These are phyloP conservation scores for Apistogramma diplotaenia DNA, from an alignment of 2,113 vertebrate species.

Conservation along the genomic window DNA sequence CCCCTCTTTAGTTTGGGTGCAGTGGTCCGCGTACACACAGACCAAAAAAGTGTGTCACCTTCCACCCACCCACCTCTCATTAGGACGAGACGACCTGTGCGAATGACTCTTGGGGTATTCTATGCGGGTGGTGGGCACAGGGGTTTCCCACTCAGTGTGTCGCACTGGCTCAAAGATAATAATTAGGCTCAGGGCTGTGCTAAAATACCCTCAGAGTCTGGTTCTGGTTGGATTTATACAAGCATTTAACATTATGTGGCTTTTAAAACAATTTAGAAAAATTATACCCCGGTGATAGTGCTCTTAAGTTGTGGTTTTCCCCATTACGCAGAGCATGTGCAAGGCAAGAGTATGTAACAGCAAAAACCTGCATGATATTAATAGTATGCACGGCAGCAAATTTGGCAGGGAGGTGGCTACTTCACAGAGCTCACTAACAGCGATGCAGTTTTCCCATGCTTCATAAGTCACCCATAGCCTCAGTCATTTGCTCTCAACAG, in stretches of 20 bases:
- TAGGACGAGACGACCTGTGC: constrained; percentile 51
- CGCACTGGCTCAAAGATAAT: constrained; percentile 53
- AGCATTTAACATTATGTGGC: constrained; percentile 74
- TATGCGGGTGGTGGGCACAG: constrained; percentile 59
- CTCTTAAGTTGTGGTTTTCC: constrained; percentile 73
- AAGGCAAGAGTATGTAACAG: constrained; percentile 44
- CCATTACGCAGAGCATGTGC: constrained; percentile 63
- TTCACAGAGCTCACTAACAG: constrained; percentile 50
- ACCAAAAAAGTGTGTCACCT: constrained; percentile 56
- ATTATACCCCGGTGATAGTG: constrained; percentile 72
- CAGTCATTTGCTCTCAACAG: background rate
- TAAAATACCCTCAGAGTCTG: constrained; percentile 62
- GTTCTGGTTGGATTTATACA: constrained; percentile 73
- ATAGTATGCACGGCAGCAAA: constrained; percentile 62
- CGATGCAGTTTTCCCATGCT: constrained; percentile 35
- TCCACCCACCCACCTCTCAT: constrained; percentile 50
- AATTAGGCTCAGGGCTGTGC: constrained; percentile 63
- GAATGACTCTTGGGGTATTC: constrained; percentile 44
- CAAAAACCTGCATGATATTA: constrained; percentile 64
- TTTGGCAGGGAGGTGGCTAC: constrained; percentile 53
- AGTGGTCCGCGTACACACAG: constrained; percentile 57
- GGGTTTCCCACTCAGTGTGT: constrained; percentile 49
- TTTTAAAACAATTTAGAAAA: constrained; percentile 77
- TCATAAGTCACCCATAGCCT: background rate
- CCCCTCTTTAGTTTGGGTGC: constrained; percentile 68